A percentile compares a stretch with the other conserved stretches of the same genome.
These are phyloP conservation scores for Cremastobaeus sp. DNA, from an alignment of 2,888 invertebrate genomes.

Conservation along the genomic window DNA sequence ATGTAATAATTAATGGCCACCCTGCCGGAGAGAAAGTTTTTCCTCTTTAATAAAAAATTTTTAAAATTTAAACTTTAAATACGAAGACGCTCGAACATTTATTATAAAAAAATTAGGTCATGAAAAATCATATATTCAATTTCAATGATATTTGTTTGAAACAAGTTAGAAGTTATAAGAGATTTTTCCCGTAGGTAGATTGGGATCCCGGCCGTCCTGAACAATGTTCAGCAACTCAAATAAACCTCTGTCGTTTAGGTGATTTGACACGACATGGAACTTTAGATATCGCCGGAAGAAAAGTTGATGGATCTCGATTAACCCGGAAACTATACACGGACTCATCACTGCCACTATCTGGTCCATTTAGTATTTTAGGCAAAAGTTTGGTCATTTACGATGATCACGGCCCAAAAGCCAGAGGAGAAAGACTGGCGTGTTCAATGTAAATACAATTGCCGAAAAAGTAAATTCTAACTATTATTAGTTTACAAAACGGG, in stretches of 20 bases:
- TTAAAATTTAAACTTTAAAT: too few relatives aligned
- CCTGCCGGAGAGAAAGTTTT: too few relatives aligned
- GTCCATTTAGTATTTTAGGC: conserved; percentile 86
- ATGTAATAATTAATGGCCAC: too few relatives aligned
- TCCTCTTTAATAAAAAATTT: too few relatives aligned
- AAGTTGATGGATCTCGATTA: conserved; percentile 82
- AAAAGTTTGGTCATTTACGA: conserved; percentile 92
- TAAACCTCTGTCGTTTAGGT: conserved; percentile 86
- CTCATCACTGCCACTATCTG: conserved; percentile 86
- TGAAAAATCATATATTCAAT: too few relatives aligned
- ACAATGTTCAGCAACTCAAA: conserved; percentile 81
- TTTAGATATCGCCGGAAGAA: conserved; percentile 87
- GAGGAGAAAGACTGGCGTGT: conserved; percentile 93
- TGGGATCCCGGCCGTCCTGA: conserved; percentile 82
- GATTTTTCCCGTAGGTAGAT: conserved; percentile 78
- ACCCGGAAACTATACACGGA: conserved; percentile 90
- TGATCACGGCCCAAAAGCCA: conserved; percentile 90
- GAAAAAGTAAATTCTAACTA: too few relatives aligned
- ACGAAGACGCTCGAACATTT: too few relatives aligned
- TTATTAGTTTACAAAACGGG: too few relatives aligned
- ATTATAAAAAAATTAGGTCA: too few relatives aligned
- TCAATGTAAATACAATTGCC: conserved; percentile 84
- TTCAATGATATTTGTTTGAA: too few relatives aligned
- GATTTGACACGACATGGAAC: conserved; percentile 87
- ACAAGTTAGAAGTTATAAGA: too few relatives aligned